phyloP scores from a whole-genome alignment of 2,797 vertebrate species.

The Melanotaenia pygmaea region DNA sequence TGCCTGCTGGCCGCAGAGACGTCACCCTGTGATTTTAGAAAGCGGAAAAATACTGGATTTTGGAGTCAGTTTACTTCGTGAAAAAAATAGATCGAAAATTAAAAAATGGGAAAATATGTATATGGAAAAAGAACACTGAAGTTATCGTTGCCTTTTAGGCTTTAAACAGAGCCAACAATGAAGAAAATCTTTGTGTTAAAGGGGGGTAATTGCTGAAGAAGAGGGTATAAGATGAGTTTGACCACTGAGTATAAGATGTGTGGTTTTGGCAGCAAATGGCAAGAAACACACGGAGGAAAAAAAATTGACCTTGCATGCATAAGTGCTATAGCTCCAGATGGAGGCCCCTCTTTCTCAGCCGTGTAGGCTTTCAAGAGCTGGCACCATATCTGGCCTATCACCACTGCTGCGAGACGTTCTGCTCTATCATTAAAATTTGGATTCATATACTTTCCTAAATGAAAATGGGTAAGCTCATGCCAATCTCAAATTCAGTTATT shows the following conservation, averaged over 20 bases:
- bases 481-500: not conserved
- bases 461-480: not conserved
- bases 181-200: not conserved
- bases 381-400: not conserved
- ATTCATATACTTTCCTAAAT: not conserved
- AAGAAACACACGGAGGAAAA: not conserved
- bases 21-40: conserved; percentile 54
- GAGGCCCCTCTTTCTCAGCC: conserved; percentile 64
- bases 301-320: not conserved
- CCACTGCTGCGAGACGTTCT: not conserved
- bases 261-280: conserved; percentile 22
- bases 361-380: conserved; percentile 58
- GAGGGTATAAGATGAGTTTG: conserved; percentile 6
- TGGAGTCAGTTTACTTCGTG: conserved; percentile 33
- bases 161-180: not conserved
- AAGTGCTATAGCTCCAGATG: not conserved
- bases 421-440: not conserved
- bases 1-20: conserved; percentile 59
- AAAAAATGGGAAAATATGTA: conserved; percentile 22
- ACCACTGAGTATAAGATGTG: conserved; percentile 3
- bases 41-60: conserved; percentile 40
- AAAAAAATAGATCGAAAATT: conserved; percentile 56
- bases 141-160: conserved; percentile 19
- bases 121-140: conserved; percentile 41
- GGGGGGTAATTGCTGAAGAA: not conserved